Percentiles rank a stretch among this genome's conserved stretches.
phyloP scores from a whole-genome alignment of 2,888 invertebrate species.

The Autographa pulchrina region DNA sequence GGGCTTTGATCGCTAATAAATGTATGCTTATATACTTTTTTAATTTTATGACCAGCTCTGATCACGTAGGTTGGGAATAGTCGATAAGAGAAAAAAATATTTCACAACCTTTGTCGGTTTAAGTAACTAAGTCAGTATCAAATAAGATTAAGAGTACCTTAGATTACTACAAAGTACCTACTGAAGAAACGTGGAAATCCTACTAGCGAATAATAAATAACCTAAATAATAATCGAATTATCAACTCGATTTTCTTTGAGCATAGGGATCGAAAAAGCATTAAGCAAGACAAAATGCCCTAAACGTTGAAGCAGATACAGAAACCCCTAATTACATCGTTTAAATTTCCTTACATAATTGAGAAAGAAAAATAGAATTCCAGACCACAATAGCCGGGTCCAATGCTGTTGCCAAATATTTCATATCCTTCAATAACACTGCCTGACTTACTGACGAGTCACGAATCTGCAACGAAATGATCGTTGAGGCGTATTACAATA shows the following conservation, averaged over 20 bases:
- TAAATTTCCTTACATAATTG: too few species aligned
- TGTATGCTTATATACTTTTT: constrained; percentile 13
- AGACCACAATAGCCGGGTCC: neutral
- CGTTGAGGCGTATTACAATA: neutral
- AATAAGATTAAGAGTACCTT: too few species aligned
- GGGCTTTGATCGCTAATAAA: constrained; percentile 35
- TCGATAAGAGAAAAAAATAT: neutral
- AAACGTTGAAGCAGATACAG: too few species aligned
- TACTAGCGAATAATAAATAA: too few species aligned
- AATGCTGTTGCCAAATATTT: neutral
- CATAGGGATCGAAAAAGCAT: too few species aligned
- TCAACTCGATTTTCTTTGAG: too few species aligned
- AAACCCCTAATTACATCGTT: too few species aligned
- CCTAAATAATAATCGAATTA: too few species aligned
- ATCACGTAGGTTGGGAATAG: neutral
- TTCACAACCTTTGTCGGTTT: neutral
- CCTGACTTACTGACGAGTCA: neutral
- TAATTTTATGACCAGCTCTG: constrained; percentile 15
- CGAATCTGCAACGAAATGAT: neutral
- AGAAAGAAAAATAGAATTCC: neutral
- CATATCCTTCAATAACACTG: neutral
- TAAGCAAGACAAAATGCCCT: too few species aligned
- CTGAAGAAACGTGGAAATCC: too few species aligned
- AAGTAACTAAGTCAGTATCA: neutral
- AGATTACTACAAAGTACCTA: too few species aligned